Conservation (phyloP, 2,888 invertebrate genomes). For the Cremastinae sp. region DNA sequence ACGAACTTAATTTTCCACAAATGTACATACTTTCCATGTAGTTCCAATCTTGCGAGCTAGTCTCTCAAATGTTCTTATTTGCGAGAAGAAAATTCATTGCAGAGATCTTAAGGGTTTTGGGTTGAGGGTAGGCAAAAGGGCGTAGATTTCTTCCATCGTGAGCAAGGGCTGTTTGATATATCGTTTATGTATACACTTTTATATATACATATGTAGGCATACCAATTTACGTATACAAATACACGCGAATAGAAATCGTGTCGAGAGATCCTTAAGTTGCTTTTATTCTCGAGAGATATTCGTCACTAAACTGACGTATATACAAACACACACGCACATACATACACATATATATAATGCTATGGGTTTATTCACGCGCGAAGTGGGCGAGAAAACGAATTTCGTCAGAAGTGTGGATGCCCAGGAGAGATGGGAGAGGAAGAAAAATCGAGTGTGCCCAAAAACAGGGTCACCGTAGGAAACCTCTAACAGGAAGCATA, state of each 20-base stretch:
- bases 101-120: not conserved
- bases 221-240: not conserved
- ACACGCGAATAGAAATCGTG: not conserved
- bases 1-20: not conserved
- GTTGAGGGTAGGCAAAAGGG: not conserved
- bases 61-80: slow-evolving; percentile 35
- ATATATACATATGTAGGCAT: not conserved
- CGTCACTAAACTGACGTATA: slow-evolving; percentile 26
- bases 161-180: slow-evolving; percentile 25
- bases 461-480: slow-evolving; percentile 8
- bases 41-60: not conserved
- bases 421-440: not conserved
- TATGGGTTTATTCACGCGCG: too few relatives aligned
- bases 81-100: slow-evolving; percentile 36
- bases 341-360: slow-evolving; percentile 5
- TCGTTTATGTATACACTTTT: not conserved
- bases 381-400: slow-evolving; percentile 8
- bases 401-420: not conserved
- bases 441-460: slow-evolving; percentile 13
- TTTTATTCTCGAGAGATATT: slow-evolving; percentile 38
- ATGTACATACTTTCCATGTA: slow-evolving; percentile 5
- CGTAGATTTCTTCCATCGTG: not conserved
- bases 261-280: not conserved
- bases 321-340: not conserved
- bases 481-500: slow-evolving; percentile 16